phyloP scores from a whole-genome alignment of 2,888 invertebrate genomes.

The Agrochola macilenta region DNA sequence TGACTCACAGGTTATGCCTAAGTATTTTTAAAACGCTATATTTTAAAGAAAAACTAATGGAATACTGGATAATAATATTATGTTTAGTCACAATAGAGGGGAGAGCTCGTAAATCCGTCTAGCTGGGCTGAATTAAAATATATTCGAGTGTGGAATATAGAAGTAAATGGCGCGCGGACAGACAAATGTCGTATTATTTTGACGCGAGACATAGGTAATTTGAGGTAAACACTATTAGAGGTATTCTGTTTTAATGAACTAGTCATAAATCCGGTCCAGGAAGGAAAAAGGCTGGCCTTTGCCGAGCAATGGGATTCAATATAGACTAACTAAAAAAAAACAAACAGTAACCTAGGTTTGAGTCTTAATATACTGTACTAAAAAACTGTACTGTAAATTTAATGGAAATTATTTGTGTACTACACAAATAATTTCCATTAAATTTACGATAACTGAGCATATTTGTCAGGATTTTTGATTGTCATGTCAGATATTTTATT shows the following conservation, averaged over 20 bases:
- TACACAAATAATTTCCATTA: not conserved
- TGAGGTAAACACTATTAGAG: slow-evolving; percentile 3
- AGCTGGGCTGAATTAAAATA: slow-evolving; percentile 77
- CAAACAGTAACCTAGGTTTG: slow-evolving; percentile 6
- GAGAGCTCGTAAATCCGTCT: slow-evolving; percentile 82
- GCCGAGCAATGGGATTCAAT: too few relatives aligned
- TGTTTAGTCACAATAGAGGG: slow-evolving; percentile 82
- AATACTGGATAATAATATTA: slow-evolving; percentile 77
- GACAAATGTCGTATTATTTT: slow-evolving; percentile 79
- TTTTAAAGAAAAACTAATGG: slow-evolving; percentile 74
- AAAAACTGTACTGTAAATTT: too few relatives aligned
- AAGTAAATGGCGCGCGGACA: slow-evolving; percentile 76
- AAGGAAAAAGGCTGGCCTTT: too few relatives aligned
- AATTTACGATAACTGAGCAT: not conserved
- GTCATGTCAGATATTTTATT: not conserved
- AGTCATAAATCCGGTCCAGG: not conserved
- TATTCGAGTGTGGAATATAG: slow-evolving; percentile 76
- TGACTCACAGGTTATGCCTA: slow-evolving; percentile 51
- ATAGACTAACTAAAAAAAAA: too few relatives aligned
- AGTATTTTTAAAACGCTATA: slow-evolving; percentile 60
- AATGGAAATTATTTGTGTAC: too few relatives aligned
- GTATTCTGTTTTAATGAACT: slow-evolving; percentile 16
- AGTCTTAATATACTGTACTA: too few relatives aligned
- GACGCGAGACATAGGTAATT: slow-evolving; percentile 60
- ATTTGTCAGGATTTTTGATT: not conserved